These are phyloP conservation scores for Mantis religiosa DNA, from an alignment of 2,888 invertebrate genomes.

Conservation along the genomic window DNA sequence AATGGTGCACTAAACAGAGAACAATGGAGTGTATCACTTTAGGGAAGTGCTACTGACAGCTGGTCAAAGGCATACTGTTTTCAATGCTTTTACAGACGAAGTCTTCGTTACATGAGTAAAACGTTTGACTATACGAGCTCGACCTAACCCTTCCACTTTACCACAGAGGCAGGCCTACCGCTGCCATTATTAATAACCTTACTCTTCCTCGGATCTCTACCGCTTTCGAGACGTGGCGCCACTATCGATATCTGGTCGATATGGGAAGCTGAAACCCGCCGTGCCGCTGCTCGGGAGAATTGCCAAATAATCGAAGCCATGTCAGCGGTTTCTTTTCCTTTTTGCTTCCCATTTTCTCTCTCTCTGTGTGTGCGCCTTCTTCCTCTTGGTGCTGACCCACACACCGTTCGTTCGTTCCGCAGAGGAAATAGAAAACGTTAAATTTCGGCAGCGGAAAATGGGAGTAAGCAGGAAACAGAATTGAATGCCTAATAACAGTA, in stretches of 20 bases:
- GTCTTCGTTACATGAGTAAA: too few species aligned
- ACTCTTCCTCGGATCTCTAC: not conserved
- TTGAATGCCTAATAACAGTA: not conserved
- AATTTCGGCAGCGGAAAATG: not conserved
- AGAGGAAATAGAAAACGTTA: not conserved
- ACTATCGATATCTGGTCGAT: not conserved
- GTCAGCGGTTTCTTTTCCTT: not conserved
- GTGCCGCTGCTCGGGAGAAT: not conserved
- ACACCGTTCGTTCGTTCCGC: too few species aligned
- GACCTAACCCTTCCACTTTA: too few species aligned
- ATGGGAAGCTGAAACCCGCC: not conserved
- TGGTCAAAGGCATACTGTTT: too few species aligned
- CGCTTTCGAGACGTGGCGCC: not conserved
- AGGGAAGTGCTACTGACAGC: too few species aligned
- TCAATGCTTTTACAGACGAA: too few species aligned
- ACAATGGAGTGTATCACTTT: too few species aligned
- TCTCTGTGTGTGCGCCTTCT: not conserved
- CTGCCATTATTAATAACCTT: not conserved
- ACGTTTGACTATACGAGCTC: too few species aligned
- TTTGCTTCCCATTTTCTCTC: not conserved
- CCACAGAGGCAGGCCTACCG: too few species aligned
- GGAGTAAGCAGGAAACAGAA: not conserved
- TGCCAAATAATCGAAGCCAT: conserved; percentile 7
- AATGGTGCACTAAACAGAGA: too few species aligned
- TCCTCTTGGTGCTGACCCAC: not conserved